These are phyloP conservation scores for Laticauda laticaudata DNA, from an alignment of 2,113 vertebrate genomes.

Conservation along the genomic window DNA sequence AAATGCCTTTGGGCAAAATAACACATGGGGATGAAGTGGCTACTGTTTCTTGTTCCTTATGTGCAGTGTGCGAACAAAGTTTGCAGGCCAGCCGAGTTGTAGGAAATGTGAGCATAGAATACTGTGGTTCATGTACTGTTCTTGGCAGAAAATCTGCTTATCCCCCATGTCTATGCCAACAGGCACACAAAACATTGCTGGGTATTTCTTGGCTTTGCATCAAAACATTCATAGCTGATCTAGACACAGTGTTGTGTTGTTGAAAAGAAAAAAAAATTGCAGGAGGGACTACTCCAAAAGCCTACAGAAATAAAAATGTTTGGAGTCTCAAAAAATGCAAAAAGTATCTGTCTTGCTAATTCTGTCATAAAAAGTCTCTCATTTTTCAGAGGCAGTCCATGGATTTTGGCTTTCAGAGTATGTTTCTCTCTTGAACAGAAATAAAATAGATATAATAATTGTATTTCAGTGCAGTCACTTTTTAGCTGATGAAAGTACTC, in stretches of 20 bases:
- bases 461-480: neutral
- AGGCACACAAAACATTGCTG: slow-evolving; percentile 23
- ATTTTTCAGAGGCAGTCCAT: neutral
- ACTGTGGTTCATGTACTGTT: slow-evolving; percentile 20
- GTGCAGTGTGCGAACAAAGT: slow-evolving; percentile 4
- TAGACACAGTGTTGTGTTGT: neutral
- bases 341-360: neutral
- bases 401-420: neutral
- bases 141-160: neutral
- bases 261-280: slow-evolving; percentile 8
- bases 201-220: neutral
- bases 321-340: neutral
- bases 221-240: slow-evolving; percentile 1
- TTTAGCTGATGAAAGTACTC: neutral
- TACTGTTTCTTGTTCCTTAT: neutral
- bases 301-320: neutral
- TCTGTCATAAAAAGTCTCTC: neutral
- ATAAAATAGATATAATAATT: neutral
- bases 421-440: neutral
- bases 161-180: slow-evolving; percentile 9
- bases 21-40: neutral
- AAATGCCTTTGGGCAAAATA: neutral
- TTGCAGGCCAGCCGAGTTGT: fast-evolving
- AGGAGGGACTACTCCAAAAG: slow-evolving; percentile 19
- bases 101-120: neutral